phyloP scores from a whole-genome alignment of 2,113 vertebrate genomes.

The Vicugna pacos region DNA sequence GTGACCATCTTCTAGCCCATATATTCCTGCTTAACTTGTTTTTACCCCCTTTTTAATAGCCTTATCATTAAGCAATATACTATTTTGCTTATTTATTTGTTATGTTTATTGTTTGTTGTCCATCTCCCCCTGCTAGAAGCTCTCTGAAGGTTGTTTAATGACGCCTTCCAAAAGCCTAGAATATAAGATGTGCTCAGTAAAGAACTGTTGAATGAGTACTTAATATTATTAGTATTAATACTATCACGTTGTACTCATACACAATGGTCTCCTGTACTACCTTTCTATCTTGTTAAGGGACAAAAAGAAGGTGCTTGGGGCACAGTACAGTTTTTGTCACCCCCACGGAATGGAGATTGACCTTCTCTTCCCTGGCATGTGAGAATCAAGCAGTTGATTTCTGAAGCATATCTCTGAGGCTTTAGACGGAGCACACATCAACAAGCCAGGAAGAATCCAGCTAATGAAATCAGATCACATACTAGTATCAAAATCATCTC shows the following conservation, averaged over 20 bases:
- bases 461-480: slow-evolving; percentile 54
- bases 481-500: slow-evolving; percentile 63
- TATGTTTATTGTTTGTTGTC: background rate
- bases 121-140: background rate
- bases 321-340: background rate
- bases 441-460: background rate
- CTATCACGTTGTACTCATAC: background rate
- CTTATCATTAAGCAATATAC: background rate
- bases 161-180: background rate
- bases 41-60: background rate
- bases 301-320: background rate
- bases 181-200: background rate
- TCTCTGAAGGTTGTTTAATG: background rate
- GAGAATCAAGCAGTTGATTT: slow-evolving; percentile 54
- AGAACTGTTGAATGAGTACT: background rate
- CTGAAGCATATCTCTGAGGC: background rate
- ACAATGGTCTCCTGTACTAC: background rate
- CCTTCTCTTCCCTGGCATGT: slow-evolving; percentile 35
- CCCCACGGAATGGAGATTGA: background rate
- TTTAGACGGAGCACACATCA: slow-evolving; percentile 45
- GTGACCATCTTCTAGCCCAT: too few relatives aligned
- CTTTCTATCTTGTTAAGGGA: slow-evolving; percentile 11
- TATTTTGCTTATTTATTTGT: background rate
- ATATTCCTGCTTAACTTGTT: background rate
- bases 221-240: background rate